Base-by-base conservation (phyloP, 1,140 invertebrate genomes). In the Andrena cerasifolii region DNA sequence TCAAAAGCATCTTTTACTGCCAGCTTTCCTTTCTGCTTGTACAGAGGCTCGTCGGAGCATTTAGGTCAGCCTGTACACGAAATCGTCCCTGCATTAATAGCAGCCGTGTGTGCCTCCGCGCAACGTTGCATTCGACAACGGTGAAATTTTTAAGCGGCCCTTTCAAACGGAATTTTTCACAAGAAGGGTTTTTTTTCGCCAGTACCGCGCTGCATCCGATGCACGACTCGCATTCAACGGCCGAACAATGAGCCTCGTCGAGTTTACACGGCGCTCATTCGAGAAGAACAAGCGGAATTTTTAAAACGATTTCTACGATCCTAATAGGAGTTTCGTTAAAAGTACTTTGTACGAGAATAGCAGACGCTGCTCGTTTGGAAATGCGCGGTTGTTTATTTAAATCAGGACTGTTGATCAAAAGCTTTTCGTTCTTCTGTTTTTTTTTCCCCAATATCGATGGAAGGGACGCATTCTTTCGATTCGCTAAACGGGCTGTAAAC, bases 141-240 rank as follows among this genome's bases (percentile, higher is more conserved):
- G 54, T 33, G 14, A 70, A 70, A 71, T 33, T 71, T 59, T 71
- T 24, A 58, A 59, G 53, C 54, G 18, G n/a, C 12, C 54, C 53
- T 47, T 71, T 61, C 28, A 21, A 36, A 14, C 40, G 26, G 26
- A 59, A 26, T 51, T 51, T 61, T 45, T 40, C 8, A 5, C n/a
- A 5, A 21, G 40, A 61, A 43, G 24, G n/a, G 33, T n/a, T 51
- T 51, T 21, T 18, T n/a, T n/a, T n/a, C n/a, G n/a, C 16, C 16
- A 18, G 3, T 49, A 3, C 45, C 45, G 16, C 3, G 16, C 8
- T 18, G 16, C 45, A 49, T n/a, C 16, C 12, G 45, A n/a, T 49
- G 3, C n/a, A 21, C 7, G 49, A n/a, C 14, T 49, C 6, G 21
- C n/a, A 74, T 74, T 65, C 71, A 74, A 14, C 61, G 7, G 45